Conservation (phyloP, 2,113 vertebrate species). For the Heloderma charlesbogerti region DNA sequence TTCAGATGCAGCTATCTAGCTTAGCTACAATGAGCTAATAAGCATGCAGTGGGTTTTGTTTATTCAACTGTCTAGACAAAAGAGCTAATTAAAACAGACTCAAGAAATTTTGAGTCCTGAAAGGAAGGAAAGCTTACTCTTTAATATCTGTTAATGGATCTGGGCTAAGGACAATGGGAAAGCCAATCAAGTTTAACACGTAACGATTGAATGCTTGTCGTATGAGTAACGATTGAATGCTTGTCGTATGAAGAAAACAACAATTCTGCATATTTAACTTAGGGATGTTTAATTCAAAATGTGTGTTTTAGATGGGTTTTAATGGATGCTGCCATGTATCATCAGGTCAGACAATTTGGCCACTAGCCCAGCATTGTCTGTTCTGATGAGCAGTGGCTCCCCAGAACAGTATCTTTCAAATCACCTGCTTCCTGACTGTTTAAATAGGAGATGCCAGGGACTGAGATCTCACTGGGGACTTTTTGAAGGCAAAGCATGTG, state of each 20-base stretch:
- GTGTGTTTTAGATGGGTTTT: not conserved
- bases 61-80: conserved; percentile 2
- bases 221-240: not conserved
- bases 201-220: not conserved
- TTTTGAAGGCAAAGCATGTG: not conserved
- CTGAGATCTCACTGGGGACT: not conserved
- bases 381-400: not conserved
- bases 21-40: not conserved
- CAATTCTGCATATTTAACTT: not conserved
- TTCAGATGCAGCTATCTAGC: conserved; percentile 9
- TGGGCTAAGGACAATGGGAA: not conserved
- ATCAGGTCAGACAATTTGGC: too few species aligned
- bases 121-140: conserved; percentile 1
- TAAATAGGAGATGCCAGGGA: not conserved
- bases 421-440: not conserved
- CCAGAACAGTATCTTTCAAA: not conserved
- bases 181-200: not conserved
- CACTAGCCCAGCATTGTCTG: not conserved
- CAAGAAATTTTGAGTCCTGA: not conserved
- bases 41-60: not conserved
- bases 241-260: not conserved
- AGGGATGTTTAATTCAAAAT: not conserved
- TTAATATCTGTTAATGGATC: not conserved
- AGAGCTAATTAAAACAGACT: not conserved
- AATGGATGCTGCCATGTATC: not conserved